Conservation (phyloP, 2,797 vertebrate genomes). For the Pelochelys cantorii region DNA sequence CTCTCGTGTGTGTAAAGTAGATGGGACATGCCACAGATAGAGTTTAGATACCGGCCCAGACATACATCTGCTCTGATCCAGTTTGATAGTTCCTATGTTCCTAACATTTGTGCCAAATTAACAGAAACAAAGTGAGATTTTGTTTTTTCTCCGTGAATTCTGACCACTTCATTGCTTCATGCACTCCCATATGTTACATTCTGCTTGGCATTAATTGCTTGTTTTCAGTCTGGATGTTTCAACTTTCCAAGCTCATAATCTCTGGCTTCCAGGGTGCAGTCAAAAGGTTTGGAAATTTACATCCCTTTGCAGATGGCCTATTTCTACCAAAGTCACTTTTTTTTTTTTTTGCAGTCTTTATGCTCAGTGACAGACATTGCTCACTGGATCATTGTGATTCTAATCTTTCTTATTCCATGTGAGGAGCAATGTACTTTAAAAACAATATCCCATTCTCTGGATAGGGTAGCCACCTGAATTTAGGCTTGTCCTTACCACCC, state of each 20-base stretch:
- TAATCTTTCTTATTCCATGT: conserved; percentile 78
- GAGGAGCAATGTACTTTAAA: conserved; percentile 67
- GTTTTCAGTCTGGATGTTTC: conserved; percentile 50
- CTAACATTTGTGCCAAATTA: conserved; percentile 50
- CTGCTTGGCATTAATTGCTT: conserved; percentile 46
- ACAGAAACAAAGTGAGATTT: conserved; percentile 53
- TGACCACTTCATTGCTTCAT: conserved; percentile 43
- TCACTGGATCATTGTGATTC: conserved; percentile 81
- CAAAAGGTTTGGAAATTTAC: conserved; percentile 55
- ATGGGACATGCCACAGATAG: neutral
- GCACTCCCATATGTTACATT: conserved; percentile 66
- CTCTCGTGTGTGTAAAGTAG: neutral
- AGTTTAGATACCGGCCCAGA: neutral
- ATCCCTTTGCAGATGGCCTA: conserved; percentile 72
- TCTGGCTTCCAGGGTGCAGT: conserved; percentile 53
- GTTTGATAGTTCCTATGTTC: conserved; percentile 35
- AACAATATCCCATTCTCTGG: conserved; percentile 77
- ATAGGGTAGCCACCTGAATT: conserved; percentile 63
- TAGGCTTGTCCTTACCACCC: conserved; percentile 68
- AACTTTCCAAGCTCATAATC: conserved; percentile 46
- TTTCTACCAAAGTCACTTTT: conserved; percentile 73
- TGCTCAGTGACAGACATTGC: conserved; percentile 79
- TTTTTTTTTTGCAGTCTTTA: conserved; percentile 77
- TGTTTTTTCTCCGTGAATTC: conserved; percentile 45
- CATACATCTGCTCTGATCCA: conserved; percentile 18